Evolutionary conservation across 2,797 vertebrate genomes (phyloP), one percentile per base, ranked within the genome.

Genomic region (Glossophaga mutica): DNA sequence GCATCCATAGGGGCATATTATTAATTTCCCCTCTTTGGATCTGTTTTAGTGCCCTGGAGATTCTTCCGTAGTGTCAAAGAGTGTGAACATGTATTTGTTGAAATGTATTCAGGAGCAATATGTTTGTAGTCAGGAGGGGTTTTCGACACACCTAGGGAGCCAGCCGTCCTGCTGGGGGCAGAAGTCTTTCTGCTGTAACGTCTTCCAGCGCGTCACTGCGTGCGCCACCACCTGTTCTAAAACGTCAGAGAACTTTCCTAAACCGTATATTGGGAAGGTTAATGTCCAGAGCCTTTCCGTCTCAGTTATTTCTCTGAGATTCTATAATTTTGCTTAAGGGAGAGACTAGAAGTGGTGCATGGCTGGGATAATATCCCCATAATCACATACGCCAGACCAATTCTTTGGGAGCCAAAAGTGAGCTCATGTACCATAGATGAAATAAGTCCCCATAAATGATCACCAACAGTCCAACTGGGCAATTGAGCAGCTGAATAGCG

Each of bases 401-500:
- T 96, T 96, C 78, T 82, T 90, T 65, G 89, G 67, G 70, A 94
- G 77, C 73, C 92, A 77, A 86, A 79, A 96, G 68, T 71, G 87
- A 95, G 77, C 84, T 92, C 97, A 39, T 82, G 48, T 81, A 90
- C 84, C 87, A 93, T 84, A 77, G 65, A 89, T 90, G 85, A 95
- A 96, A 88, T 96, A 96, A 96, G 87, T 88, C 85, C 85, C 91
- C 87, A 74, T 93, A 94, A 97, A 96, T 79, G 92, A 93, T 96
- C 94, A 96, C 94, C 96, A 92, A 83, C 78, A 92, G 88, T 84
- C 88, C 94, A 88, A 96, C 14, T 88, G 94, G 97, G 94, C 91
- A 95, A 92, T 96, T 97, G 97, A 96, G 92, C 88, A 97, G 87
- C 87, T 85, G 88, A 93, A 73, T 21, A 95, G 95, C 14, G 68